These are phyloP conservation scores for Porites evermanni DNA, from an alignment of 92 coral and sea anemone species.

Conservation along the genomic window DNA sequence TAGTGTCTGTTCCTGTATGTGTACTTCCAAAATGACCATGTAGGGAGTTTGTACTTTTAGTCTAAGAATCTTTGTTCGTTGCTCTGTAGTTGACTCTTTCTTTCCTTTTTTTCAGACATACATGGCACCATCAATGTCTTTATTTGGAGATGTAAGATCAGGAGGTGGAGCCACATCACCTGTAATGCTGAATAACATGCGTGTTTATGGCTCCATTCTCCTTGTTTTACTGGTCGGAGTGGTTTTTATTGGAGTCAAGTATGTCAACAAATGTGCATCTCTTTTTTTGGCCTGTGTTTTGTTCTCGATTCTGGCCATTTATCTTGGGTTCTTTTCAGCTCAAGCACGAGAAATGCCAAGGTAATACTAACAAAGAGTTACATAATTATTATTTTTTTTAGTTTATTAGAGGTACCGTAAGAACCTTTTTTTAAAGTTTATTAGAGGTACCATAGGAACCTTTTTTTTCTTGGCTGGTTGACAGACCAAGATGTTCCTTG, in stretches of 20 bases:
- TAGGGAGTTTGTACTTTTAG: too few relatives aligned
- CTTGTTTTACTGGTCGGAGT: constrained; percentile 82
- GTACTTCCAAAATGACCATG: too few relatives aligned
- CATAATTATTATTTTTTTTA: too few relatives aligned
- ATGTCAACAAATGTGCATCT: constrained; percentile 99
- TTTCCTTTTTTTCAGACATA: constrained; percentile 76
- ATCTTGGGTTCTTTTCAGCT: constrained; percentile 93
- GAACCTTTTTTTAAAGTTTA: too few relatives aligned
- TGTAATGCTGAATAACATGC: constrained; percentile 97
- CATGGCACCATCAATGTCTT: constrained; percentile 92
- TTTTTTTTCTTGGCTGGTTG: too few relatives aligned
- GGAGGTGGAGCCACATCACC: constrained; percentile 93
- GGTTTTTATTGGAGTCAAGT: constrained; percentile 96
- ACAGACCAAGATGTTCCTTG: too few relatives aligned
- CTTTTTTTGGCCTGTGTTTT: constrained; percentile 94
- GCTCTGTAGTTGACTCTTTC: neutral
- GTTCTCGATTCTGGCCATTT: constrained; percentile 93
- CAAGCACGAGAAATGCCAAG: constrained; percentile 88
- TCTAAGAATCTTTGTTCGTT: neutral
- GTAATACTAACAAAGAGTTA: constrained; percentile 26
- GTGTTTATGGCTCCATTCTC: constrained; percentile 95
- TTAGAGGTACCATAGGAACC: too few relatives aligned
- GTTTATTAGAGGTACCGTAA: too few relatives aligned
- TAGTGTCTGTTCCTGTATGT: too few relatives aligned
- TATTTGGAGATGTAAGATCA: constrained; percentile 94